Percentiles rank a stretch among this genome's conserved stretches.
phyloP scores from a whole-genome alignment of 2,113 vertebrate genomes.

The Raja brachyura region DNA sequence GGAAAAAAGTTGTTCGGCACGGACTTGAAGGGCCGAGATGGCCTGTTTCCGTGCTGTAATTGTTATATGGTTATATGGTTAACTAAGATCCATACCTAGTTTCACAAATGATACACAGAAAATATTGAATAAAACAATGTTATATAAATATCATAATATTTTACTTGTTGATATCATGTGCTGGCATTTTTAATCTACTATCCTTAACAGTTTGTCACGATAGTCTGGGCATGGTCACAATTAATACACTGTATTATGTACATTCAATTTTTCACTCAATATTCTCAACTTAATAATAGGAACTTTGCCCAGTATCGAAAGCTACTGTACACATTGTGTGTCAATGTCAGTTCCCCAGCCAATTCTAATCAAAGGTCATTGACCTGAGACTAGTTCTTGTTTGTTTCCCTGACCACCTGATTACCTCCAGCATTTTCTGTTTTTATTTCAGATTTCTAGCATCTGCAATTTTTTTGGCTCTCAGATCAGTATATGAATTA shows the following conservation, averaged over 20 bases:
- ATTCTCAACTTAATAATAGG: neutral
- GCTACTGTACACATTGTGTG: neutral
- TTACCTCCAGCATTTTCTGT: too few relatives aligned
- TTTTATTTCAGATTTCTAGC: neutral
- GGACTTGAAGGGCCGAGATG: too few relatives aligned
- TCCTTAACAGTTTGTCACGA: neutral
- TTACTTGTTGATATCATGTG: neutral
- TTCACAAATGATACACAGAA: neutral
- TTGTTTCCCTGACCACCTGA: too few relatives aligned
- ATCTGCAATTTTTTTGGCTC: neutral
- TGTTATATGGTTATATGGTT: too few relatives aligned
- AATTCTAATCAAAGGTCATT: neutral
- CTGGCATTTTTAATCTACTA: neutral
- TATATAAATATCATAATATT: neutral
- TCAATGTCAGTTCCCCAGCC: neutral
- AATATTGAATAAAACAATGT: neutral
- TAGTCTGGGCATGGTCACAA: neutral
- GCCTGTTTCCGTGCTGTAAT: too few relatives aligned
- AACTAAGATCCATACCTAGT: neutral
- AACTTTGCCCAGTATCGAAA: neutral
- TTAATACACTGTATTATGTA: neutral
- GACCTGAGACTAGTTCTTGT: too few relatives aligned
- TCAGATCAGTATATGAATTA: too few relatives aligned
- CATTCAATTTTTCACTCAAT: neutral
- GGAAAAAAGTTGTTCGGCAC: too few relatives aligned